Evolutionary conservation across 30 jellyfish, hydroid and myxozoan genomes (phyloP).

Genomic region (Cassiopea andromeda): DNA sequence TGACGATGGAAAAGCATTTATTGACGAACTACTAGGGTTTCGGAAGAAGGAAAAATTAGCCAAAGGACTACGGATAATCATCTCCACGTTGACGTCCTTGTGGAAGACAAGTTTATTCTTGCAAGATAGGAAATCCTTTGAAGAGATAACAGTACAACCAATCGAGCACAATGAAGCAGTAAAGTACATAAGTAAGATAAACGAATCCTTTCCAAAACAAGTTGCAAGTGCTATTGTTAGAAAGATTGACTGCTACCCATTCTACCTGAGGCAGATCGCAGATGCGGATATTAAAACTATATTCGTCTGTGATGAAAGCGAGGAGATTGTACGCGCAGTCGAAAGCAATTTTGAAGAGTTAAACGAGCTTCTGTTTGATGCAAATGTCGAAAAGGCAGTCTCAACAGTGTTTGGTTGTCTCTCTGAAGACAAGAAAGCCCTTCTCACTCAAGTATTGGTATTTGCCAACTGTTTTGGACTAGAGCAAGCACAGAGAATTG

Average conservation of each 20-base stretch:
- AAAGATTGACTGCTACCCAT: constrained; percentile 53
- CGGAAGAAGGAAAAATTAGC: background rate
- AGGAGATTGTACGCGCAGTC: constrained; percentile 26
- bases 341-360: constrained; percentile 45
- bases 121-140: constrained; percentile 3
- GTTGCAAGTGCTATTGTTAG: constrained; percentile 23
- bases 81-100: constrained; percentile 30
- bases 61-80: background rate
- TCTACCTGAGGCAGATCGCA: constrained; percentile 18
- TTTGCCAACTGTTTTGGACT: constrained; percentile 40
- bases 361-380: background rate
- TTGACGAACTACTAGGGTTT: constrained; percentile 4
- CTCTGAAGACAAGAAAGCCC: constrained; percentile 4
- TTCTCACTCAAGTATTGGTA: constrained; percentile 44
- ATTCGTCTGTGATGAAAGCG: constrained; percentile 42
- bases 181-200: constrained; percentile 1
- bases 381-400: constrained; percentile 4
- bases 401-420: constrained; percentile 17
- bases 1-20: background rate
- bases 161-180: constrained; percentile 21
- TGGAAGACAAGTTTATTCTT: constrained; percentile 23
- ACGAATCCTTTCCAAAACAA: constrained; percentile 29
- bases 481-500: constrained; percentile 43
- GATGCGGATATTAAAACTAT: constrained; percentile 25
- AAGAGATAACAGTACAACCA: constrained; percentile 28